Evolutionary conservation across 2,888 invertebrate genomes (phyloP), one percentile per base, ranked within the genome.

Genomic region (Ophioninae sp.): DNA sequence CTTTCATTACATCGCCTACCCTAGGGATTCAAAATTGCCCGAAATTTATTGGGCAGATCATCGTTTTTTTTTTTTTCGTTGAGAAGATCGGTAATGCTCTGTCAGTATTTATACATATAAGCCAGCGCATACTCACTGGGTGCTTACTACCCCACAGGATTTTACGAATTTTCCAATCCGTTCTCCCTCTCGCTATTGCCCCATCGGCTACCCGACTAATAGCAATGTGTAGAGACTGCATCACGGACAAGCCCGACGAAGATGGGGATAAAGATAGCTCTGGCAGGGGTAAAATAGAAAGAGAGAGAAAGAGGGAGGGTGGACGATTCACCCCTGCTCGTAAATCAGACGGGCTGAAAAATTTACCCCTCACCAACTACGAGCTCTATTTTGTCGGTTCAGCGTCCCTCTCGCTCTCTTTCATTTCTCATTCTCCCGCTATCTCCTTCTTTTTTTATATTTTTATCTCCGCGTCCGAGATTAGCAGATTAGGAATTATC

Each of bases 1-100:
- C 92, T 92, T 93, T 93, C 92, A 93, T 93, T 92, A 92, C 92
- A 51, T 51, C 6, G 89, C 90, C 89, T 90, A 89, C 89, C 83
- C 71, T 86, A 10, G 56, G 56, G 63, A 37, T 22, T 23, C 61
- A 41, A 87, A 87, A 89, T 87, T 87, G 84, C 74, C 86, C 86
- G 84, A 89, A 91, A 91, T 91, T 91, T 91, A 91, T 91, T 90
- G 89, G 85, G 67, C 85, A 85, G 85, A 87, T 81, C 59, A 82
- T 84, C 76, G 51, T 81, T 67, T 71, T 65, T 76, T 79, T 84
- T 75, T 82, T 74, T 73, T 67, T 69, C 41, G 69, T 65, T 61
- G 71, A 30, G 39, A 67, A 56, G 65, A 63, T 72, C 59, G 61
- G 22, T 56, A 68, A 74, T 65, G 61, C 51, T 74, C 71, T 58